Percentiles rank a stretch among this genome's conserved stretches.
Evolutionary conservation across 37 sponge, comb jelly and placozoan genomes (phyloP).

Genomic region (Aplysina aerophoba): DNA sequence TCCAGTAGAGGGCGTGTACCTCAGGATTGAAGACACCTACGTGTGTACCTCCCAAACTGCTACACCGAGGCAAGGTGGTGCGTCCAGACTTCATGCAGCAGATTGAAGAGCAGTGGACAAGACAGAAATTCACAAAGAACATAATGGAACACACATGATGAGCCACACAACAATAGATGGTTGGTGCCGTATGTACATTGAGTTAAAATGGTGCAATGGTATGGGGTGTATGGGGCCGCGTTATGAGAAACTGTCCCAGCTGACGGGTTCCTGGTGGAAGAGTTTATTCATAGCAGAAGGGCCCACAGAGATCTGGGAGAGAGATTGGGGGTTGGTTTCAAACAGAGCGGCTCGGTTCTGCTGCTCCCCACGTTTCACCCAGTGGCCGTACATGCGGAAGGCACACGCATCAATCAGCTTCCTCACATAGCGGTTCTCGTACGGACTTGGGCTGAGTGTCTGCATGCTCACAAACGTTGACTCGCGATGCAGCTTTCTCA

Average conservation of each 20-base stretch:
- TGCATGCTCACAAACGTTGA: constrained; percentile 51
- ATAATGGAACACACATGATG: constrained; percentile 36
- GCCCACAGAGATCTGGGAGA: background rate
- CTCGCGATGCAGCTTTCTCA: constrained; percentile 48
- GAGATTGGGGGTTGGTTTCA: constrained; percentile 59
- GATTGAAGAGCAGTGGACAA: constrained; percentile 92
- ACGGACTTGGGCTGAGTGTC: constrained; percentile 58
- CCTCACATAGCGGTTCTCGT: constrained; percentile 67
- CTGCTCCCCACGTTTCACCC: constrained; percentile 93
- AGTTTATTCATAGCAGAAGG: background rate
- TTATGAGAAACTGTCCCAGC: constrained; percentile 16
- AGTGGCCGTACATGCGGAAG: constrained; percentile 86
- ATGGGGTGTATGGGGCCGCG: too few species aligned
- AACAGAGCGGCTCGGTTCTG: constrained; percentile 91
- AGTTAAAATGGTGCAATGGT: too few species aligned
- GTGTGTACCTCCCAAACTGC: constrained; percentile 10
- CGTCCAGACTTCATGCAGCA: constrained; percentile 86
- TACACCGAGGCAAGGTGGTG: constrained; percentile 77
- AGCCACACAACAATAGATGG: background rate
- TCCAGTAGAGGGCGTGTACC: constrained; percentile 83
- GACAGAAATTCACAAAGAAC: constrained; percentile 86
- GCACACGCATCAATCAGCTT: constrained; percentile 78
- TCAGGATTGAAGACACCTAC: constrained; percentile 78
- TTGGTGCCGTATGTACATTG: too few species aligned
- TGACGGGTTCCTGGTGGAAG: constrained; percentile 27